Evolutionary conservation across 2,888 invertebrate species (phyloP).

Genomic region (Trichacis sp.): DNA sequence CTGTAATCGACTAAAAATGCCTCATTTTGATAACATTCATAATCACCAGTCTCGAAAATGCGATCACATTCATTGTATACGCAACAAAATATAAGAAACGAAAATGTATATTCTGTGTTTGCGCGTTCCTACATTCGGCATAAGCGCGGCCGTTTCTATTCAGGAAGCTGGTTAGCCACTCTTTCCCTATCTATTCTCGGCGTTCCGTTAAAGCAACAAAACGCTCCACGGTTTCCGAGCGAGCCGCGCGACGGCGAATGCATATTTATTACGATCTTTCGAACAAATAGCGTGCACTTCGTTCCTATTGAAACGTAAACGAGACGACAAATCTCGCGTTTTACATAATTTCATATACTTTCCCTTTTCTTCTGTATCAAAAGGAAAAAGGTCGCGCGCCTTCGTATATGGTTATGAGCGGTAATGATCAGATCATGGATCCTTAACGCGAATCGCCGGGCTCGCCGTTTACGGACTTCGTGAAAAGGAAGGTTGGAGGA

Average conservation of each 20-base stretch:
- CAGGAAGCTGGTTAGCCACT: slow-evolving; percentile 43
- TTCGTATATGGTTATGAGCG: slow-evolving; percentile 4
- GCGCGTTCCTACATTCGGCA: slow-evolving; percentile 17
- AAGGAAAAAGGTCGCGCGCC: background rate
- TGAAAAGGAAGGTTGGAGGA: too few species aligned
- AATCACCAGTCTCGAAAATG: too few species aligned
- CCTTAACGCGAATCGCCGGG: background rate
- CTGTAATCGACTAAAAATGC: too few species aligned
- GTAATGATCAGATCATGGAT: slow-evolving; percentile 1
- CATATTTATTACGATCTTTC: slow-evolving; percentile 3
- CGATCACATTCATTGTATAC: too few species aligned
- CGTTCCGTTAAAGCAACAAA: slow-evolving; percentile 28
- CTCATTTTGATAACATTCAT: too few species aligned
- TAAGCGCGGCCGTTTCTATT: slow-evolving; percentile 36
- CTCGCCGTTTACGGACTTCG: too few species aligned
- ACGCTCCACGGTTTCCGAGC: slow-evolving; percentile 23
- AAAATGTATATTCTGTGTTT: background rate
- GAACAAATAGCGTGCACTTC: slow-evolving; percentile 6
- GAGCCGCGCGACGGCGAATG: background rate
- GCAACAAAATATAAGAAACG: too few species aligned
- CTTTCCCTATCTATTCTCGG: slow-evolving; percentile 43
- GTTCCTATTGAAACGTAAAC: slow-evolving; percentile 5
- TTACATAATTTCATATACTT: slow-evolving; percentile 7
- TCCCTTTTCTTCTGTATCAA: background rate
- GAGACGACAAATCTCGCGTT: slow-evolving; percentile 6